Evolutionary conservation across 2,113 vertebrate genomes (phyloP), one percentile per base, ranked within the genome.

Genomic region (Bubo scandiacus): DNA sequence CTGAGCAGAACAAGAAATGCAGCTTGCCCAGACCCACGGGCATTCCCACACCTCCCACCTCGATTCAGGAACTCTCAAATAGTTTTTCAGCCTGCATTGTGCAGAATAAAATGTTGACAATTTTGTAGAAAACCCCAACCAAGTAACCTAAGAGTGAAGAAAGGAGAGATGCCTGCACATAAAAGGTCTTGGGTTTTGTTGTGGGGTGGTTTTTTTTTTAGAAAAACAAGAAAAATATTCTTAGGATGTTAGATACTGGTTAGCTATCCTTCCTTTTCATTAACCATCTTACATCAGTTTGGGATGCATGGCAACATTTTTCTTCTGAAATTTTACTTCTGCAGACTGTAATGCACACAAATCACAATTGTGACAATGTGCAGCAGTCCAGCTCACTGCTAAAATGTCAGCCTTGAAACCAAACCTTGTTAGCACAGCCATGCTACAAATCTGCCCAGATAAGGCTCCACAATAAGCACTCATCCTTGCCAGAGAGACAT

Each of bases 101-200:
- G 14, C 38, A 38, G 83, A 68, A 58, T 8, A 63, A 63, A 55
- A 22, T 0, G 0, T 6, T 22, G n/a, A 32, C 3, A 6, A 1
- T 16, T 23, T 42, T 45, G 21, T 49, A 19, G 27, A 78, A 87
- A 74, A 45, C 12, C n/a, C 30, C 78, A 40, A 32, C 5, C 21
- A 47, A 32, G 14, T 7, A 30, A 34, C 18, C 42, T 3, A 36
- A 65, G 8, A 32, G 21, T 2, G 29, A n/a, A 15, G 52, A 26
- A 51, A 51, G 21, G 30, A 45, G 10, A 23, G 66, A 20, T 15
- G 21, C 2, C 42, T 62, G 62, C 42, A 52, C 51, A 29, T 5
- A 4, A 10, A 18, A 17, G 21, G 19, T 5, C 4, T 25, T 34
- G 42, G 58, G n/a, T 3, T 57, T 52, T 55, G 62, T 42, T 26